A percentile compares a stretch with the other conserved stretches of the same genome.
Conservation (phyloP, 2,797 vertebrate genomes). For the Aotus griseimembra region DNA sequence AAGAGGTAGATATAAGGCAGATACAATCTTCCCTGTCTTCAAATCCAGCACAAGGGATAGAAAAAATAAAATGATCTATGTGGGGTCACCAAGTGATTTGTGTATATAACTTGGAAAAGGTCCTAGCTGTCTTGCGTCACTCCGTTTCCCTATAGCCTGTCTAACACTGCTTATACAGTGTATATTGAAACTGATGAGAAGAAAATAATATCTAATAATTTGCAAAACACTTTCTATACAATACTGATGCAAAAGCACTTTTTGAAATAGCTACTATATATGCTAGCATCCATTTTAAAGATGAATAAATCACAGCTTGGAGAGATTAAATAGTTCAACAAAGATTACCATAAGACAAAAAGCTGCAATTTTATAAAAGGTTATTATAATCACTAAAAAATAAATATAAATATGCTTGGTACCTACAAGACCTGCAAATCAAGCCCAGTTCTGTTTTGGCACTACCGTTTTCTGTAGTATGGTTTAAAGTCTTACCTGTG, state of each 20-base stretch:
- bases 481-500: background rate
- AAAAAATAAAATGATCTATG: background rate
- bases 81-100: background rate
- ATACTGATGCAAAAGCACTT: background rate
- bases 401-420: background rate
- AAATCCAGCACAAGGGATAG: background rate
- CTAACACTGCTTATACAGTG: background rate
- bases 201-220: background rate
- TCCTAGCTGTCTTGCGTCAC: background rate
- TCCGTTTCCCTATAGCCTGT: background rate
- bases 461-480: background rate
- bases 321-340: slow-evolving; percentile 5
- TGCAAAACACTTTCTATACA: background rate
- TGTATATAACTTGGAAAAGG: slow-evolving; percentile 37
- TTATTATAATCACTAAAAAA: background rate
- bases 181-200: background rate
- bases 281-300: background rate
- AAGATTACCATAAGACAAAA: background rate
- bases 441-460: background rate
- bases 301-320: background rate
- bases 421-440: background rate
- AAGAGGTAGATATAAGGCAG: slow-evolving; percentile 30
- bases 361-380: background rate
- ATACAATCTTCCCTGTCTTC: slow-evolving; percentile 14
- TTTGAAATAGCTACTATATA: background rate